Percentiles rank a stretch among this genome's conserved stretches.
Conservation (phyloP, 2,888 invertebrate genomes). For the Tetranychus truncatus region DNA sequence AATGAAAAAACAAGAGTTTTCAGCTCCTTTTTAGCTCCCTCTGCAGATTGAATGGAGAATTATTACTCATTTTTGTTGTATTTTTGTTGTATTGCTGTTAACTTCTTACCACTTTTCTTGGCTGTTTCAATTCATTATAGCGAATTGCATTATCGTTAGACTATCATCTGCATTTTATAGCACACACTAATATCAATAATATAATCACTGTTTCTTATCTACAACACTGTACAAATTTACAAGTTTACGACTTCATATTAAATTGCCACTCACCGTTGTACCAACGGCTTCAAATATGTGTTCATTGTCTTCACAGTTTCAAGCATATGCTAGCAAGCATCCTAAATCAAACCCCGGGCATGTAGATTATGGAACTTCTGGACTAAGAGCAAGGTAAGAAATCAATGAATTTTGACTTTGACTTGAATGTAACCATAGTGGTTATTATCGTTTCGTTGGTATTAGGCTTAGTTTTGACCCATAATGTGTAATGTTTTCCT, state of each 20-base stretch:
- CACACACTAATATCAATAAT: neutral
- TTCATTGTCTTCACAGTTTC: neutral
- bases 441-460: neutral
- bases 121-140: neutral
- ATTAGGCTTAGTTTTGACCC: neutral
- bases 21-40: too few species aligned
- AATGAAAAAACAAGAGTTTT: too few species aligned
- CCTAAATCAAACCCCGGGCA: neutral
- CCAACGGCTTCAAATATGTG: neutral
- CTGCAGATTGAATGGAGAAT: too few species aligned
- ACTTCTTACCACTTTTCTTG: neutral
- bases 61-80: neutral
- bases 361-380: conserved; percentile 38
- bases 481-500: neutral
- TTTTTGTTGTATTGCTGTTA: neutral
- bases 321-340: conserved; percentile 11
- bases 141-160: neutral
- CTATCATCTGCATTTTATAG: neutral
- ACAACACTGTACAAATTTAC: too few species aligned
- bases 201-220: too few species aligned
- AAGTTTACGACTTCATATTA: too few species aligned
- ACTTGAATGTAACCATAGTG: neutral
- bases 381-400: conserved; percentile 36
- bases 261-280: too few species aligned
- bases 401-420: neutral